phyloP scores from a whole-genome alignment of 2,113 vertebrate species.

The Grammomys surdaster region DNA sequence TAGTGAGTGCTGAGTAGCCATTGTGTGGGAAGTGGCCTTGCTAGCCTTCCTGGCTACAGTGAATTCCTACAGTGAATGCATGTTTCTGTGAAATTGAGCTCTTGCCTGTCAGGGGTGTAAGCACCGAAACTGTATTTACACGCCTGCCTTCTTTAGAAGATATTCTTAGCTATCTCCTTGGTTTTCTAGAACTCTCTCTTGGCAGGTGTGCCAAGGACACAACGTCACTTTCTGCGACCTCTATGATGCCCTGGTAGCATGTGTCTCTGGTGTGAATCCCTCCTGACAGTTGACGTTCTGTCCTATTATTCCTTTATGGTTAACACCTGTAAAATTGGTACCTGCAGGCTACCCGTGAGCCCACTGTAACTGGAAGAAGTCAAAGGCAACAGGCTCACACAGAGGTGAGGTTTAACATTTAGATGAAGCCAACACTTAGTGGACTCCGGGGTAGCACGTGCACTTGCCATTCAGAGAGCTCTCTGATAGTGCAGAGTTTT shows the following conservation, averaged over 20 bases:
- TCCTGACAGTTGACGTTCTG: background rate
- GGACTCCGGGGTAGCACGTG: background rate
- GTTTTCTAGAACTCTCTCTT: background rate
- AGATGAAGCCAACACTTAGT: fast-evolving
- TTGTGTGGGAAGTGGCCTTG: background rate
- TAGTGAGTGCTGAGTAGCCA: no score
- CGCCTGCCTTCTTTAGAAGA: background rate
- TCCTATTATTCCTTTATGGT: background rate
- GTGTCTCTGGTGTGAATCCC: no score
- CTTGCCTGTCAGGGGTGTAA: background rate
- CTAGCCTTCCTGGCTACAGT: no score
- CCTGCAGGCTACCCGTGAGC: background rate
- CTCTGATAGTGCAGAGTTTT: background rate
- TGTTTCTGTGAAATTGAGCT: background rate
- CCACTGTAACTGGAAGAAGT: background rate
- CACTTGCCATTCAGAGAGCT: background rate
- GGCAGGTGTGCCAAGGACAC: background rate
- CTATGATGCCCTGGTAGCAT: background rate
- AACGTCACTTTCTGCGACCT: background rate
- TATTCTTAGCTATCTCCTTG: background rate
- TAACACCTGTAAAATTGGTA: background rate
- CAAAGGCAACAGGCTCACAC: background rate
- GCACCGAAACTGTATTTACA: background rate
- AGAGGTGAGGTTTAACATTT: background rate
- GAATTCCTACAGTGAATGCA: background rate